Evolutionary conservation across 2,797 vertebrate species (phyloP).

Genomic region (Odontamblyopus rebecca): DNA sequence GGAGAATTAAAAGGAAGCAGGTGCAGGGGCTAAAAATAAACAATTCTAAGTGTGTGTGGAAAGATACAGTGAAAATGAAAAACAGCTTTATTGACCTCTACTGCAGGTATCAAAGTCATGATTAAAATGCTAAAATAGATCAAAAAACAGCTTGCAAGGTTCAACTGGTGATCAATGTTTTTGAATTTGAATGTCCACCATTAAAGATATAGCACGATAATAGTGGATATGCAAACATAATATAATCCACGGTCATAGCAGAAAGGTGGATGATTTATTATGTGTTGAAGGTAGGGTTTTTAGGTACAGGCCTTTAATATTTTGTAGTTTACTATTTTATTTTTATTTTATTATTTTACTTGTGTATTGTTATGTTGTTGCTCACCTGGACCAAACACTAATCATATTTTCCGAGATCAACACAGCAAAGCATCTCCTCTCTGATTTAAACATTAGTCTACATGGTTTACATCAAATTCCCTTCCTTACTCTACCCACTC

Average conservation of each 20-base stretch:
- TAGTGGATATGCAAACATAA: neutral
- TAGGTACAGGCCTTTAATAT: neutral
- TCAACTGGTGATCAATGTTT: neutral
- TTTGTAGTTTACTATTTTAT: neutral
- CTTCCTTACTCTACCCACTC: too few species aligned
- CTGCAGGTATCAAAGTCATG: slow-evolving; percentile 12
- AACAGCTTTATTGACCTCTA: slow-evolving; percentile 32
- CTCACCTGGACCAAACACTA: neutral
- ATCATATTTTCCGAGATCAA: neutral
- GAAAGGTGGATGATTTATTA: neutral
- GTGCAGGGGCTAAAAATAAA: slow-evolving; percentile 49
- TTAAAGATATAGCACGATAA: neutral
- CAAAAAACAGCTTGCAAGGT: neutral
- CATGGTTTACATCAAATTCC: too few species aligned
- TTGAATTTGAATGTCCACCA: neutral
- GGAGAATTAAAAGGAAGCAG: slow-evolving; percentile 44
- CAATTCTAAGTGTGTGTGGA: slow-evolving; percentile 27
- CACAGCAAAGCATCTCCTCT: neutral
- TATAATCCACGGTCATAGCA: neutral
- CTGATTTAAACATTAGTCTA: neutral
- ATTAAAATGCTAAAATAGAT: slow-evolving; percentile 24
- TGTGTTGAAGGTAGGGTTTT: neutral
- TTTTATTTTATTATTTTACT: too few species aligned
- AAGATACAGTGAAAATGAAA: neutral
- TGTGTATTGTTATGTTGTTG: neutral